Percentiles rank a stretch among this genome's conserved stretches.
These are phyloP conservation scores for Uromys caudimaculatus DNA, from an alignment of 2,797 vertebrate species.

Conservation along the genomic window DNA sequence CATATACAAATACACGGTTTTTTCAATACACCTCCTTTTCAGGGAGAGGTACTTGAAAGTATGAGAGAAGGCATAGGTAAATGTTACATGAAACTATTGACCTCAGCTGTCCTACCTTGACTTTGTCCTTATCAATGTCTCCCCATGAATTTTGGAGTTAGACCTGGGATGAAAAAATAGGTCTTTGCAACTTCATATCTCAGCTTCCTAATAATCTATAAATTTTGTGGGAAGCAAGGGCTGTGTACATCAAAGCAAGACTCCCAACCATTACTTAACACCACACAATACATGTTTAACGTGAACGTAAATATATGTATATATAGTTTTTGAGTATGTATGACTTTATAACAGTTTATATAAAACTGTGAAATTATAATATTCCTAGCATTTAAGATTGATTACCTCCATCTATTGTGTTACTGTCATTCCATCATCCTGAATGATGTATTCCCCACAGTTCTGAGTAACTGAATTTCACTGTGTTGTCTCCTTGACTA, in stretches of 20 bases:
- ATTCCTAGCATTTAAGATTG: slow-evolving; percentile 64
- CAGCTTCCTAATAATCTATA: not conserved
- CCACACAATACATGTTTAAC: not conserved
- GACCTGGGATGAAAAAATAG: not conserved
- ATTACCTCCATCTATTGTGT: slow-evolving; percentile 57
- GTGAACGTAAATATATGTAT: not conserved
- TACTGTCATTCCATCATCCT: slow-evolving; percentile 63
- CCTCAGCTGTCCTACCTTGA: not conserved
- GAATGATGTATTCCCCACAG: slow-evolving; percentile 66
- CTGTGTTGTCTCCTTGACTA: slow-evolving; percentile 68
- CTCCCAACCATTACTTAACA: not conserved
- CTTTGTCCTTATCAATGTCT: not conserved
- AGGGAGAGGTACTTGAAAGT: not conserved
- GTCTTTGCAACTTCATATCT: not conserved
- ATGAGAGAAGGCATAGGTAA: not conserved
- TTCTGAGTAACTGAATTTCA: slow-evolving; percentile 71
- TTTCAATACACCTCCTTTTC: not conserved
- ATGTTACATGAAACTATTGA: not conserved
- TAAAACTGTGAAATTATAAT: slow-evolving; percentile 55
- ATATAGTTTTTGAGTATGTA: not conserved
- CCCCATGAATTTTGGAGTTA: not conserved
- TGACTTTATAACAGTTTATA: not conserved
- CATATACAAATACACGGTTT: not conserved
- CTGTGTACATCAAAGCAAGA: not conserved
- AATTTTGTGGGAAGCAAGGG: not conserved